Percentiles rank a stretch among this genome's conserved stretches.
Conservation (phyloP, 1,140 invertebrate species). For the Lerema accius region DNA sequence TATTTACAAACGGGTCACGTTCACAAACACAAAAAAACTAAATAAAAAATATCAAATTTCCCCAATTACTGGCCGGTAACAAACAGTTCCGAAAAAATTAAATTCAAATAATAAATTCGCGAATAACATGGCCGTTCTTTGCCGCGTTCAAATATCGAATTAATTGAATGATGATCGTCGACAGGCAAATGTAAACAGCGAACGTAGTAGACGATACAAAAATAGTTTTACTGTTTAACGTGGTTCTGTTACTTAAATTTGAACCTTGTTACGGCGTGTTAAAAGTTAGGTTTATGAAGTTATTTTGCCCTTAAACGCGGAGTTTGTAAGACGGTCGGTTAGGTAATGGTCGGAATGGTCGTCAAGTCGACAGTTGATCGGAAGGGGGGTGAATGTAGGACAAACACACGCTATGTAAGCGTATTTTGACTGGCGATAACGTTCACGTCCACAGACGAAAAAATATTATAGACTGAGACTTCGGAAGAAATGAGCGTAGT, state of each 20-base stretch:
- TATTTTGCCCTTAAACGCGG: slow-evolving; percentile 41
- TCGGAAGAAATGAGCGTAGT: too few relatives aligned
- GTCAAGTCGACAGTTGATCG: slow-evolving; percentile 69
- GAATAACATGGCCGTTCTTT: slow-evolving; percentile 51
- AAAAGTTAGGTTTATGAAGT: slow-evolving; percentile 39
- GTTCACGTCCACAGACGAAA: too few relatives aligned
- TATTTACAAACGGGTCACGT: slow-evolving; percentile 17
- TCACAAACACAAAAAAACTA: slow-evolving; percentile 14
- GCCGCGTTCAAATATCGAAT: slow-evolving; percentile 70
- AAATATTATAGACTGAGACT: too few relatives aligned
- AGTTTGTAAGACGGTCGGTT: slow-evolving; percentile 71
- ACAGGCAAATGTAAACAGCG: slow-evolving; percentile 71
- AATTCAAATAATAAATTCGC: slow-evolving; percentile 30
- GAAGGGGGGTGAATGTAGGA: slow-evolving; percentile 76
- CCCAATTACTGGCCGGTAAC: slow-evolving; percentile 14
- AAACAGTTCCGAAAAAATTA: slow-evolving; percentile 22
- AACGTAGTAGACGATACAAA: slow-evolving; percentile 60
- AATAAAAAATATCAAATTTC: slow-evolving; percentile 13
- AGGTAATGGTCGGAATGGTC: slow-evolving; percentile 75
- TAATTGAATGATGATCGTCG: slow-evolving; percentile 75
- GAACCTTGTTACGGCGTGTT: slow-evolving; percentile 47
- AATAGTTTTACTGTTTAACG: slow-evolving; percentile 46
- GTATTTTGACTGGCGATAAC: slow-evolving; percentile 49
- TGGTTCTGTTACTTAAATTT: slow-evolving; percentile 42
- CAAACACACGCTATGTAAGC: slow-evolving; percentile 55